A percentile compares a stretch with the other conserved stretches of the same genome.
These are phyloP conservation scores for Bombylius discolor DNA, from an alignment of 2,888 invertebrate species.

Conservation along the genomic window DNA sequence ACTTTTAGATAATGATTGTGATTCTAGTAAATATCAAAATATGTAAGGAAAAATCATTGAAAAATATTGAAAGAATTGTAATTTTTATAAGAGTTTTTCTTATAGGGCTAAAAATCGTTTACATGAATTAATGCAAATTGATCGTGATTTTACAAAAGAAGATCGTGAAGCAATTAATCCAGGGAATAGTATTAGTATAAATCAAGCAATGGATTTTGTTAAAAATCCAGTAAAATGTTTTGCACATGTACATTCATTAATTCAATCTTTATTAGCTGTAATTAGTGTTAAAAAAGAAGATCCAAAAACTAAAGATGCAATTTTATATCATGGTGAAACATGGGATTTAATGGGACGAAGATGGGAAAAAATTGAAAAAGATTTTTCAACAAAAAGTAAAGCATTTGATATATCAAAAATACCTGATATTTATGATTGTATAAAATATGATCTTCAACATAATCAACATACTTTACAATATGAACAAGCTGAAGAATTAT, in stretches of 20 bases:
- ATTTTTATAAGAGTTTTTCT: conserved; percentile 13
- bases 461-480: conserved; percentile 92
- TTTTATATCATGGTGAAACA: conserved; percentile 94
- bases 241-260: conserved; percentile 74
- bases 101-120: conserved; percentile 85
- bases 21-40: conserved; percentile 89
- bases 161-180: conserved; percentile 85
- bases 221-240: conserved; percentile 93
- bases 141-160: conserved; percentile 71
- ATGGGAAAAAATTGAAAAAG: conserved; percentile 97
- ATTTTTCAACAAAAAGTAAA: conserved; percentile 87
- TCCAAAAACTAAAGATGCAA: conserved; percentile 81
- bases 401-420: conserved; percentile 97
- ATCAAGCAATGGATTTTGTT: conserved; percentile 84
- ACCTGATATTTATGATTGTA: conserved; percentile 98
- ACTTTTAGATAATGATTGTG: conserved; percentile 93
- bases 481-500: conserved; percentile 82
- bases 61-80: not conserved
- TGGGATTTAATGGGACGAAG: conserved; percentile 97
- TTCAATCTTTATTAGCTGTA: conserved; percentile 73
- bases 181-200: conserved; percentile 79
- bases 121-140: conserved; percentile 83
- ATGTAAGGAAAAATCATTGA: conserved; percentile 49
- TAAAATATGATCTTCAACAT: conserved; percentile 96
- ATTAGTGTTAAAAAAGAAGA: conserved; percentile 79